Evolutionary conservation across 2,797 vertebrate genomes (phyloP), one percentile per base, ranked within the genome.

Genomic region (Coreius guichenoti): DNA sequence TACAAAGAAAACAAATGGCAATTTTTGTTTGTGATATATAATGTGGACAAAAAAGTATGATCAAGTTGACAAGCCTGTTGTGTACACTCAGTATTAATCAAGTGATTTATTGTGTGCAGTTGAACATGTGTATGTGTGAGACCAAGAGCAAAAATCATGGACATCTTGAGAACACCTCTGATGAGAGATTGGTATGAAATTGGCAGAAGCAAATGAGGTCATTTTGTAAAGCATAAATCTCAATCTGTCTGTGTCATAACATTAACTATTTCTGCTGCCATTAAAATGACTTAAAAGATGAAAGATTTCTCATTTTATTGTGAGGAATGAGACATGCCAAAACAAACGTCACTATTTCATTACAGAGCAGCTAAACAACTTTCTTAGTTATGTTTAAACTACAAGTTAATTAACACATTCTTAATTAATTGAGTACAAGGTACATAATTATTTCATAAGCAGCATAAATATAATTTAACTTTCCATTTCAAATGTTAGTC

Each of bases 381-480:
- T 94, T 93, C 93, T 95, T 94, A 94, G 94, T 96, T 96, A 95
- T 96, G 95, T 96, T 96, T 96, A 95, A 95, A 94, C 95, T 94
- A 95, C 91, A 94, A 96, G 95, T 95, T 97, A 97, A 97, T 97
- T 97, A 97, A 96, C 95, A 96, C 93, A 93, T 95, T 96, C 96
- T 96, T 97, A 97, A 97, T 96, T 97, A 97, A 97, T 97, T 97
- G 95, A 96, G 95, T 95, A 96, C 95, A 96, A 96, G 96, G 94
- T 96, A 94, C 96, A 95, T 97, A 96, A 97, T 96, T 95, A 96
- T 94, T 96, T 96, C 95, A 97, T 95, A 96, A 96, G 94, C 96
- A 96, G 95, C 95, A 96, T 96, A 96, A 97, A 97, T 95, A 97
- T 96, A 94, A 95, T 96, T 96, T 95, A 96, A 93, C 94, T 96